phyloP scores from a whole-genome alignment of 2,797 vertebrate species.

The Strix occidentalis region DNA sequence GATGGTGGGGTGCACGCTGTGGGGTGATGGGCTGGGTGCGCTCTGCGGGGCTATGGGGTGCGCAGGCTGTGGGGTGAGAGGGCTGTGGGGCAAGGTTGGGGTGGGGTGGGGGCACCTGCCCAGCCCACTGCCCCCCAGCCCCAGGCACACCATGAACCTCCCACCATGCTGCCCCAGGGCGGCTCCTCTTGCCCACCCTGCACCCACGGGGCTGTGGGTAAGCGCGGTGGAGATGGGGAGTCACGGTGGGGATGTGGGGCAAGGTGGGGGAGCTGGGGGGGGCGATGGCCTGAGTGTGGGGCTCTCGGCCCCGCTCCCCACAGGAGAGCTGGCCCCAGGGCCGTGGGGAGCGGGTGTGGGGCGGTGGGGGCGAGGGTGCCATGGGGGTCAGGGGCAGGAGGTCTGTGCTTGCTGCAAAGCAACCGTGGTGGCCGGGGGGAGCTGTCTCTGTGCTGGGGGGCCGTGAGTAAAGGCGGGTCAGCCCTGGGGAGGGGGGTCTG shows the following conservation, averaged over 20 bases:
- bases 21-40: no score
- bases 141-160: not conserved
- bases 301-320: not conserved
- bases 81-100: not conserved
- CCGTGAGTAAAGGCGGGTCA: not conserved
- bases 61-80: not conserved
- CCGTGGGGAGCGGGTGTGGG: not conserved
- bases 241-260: not conserved
- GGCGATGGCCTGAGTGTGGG: no score
- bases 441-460: not conserved
- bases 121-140: not conserved
- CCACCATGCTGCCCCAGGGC: accelerated
- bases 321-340: not conserved
- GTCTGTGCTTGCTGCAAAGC: not conserved
- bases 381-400: no score
- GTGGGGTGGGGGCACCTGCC: not conserved
- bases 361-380: not conserved
- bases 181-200: not conserved
- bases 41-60: no score
- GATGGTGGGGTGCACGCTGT: not conserved
- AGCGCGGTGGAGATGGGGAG: not conserved
- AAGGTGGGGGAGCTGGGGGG: not conserved
- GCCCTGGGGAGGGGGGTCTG: not conserved
- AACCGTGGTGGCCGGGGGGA: accelerated
- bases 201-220: accelerated